Percentiles rank a stretch among this genome's conserved stretches.
phyloP scores from a whole-genome alignment of 2,797 vertebrate genomes.

The Rhinogobio ventralis region DNA sequence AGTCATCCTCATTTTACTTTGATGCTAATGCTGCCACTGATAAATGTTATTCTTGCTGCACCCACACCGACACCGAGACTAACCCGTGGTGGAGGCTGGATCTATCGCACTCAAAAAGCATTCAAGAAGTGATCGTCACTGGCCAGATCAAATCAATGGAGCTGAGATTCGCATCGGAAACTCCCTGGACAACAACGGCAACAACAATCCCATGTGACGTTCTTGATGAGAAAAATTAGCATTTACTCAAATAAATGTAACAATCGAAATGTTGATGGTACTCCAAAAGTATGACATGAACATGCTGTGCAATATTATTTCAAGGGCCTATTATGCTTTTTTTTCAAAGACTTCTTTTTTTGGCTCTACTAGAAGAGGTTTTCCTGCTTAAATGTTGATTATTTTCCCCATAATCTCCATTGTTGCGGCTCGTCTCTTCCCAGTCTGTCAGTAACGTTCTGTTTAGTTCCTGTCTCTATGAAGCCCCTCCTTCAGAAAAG shows the following conservation, averaged over 20 bases:
- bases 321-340: too few relatives aligned
- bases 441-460: too few relatives aligned
- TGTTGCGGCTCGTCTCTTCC: too few relatives aligned
- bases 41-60: accelerated
- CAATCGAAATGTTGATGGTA: neutral
- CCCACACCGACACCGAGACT: neutral
- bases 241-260: neutral
- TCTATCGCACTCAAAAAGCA: accelerated
- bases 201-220: constrained; percentile 9
- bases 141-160: neutral
- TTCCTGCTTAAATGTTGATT: too few relatives aligned
- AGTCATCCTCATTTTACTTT: neutral
- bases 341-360: too few relatives aligned
- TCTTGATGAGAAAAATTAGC: neutral
- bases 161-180: constrained; percentile 3
- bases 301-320: too few relatives aligned
- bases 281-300: neutral
- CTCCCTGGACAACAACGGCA: constrained; percentile 1
- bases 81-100: neutral
- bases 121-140: neutral
- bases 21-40: accelerated
- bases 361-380: too few relatives aligned
- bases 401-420: too few relatives aligned
- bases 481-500: too few relatives aligned
- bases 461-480: too few relatives aligned